Base-by-base conservation (phyloP, 2,113 vertebrate species). In the Sander vitreus region DNA sequence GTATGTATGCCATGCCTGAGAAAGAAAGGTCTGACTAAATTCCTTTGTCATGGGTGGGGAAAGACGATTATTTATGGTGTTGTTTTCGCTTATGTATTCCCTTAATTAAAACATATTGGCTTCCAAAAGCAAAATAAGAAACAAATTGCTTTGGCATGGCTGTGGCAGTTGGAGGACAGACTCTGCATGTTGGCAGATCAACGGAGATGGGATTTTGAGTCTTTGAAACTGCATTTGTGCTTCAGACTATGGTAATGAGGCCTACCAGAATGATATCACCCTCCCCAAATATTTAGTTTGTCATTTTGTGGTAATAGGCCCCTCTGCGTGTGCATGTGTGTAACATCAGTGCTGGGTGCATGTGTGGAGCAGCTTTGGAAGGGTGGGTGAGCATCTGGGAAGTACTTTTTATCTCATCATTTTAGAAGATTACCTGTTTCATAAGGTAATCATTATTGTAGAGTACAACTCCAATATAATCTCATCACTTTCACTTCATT, bases 31-130 rank as follows among this genome's bases (percentile, higher is more conserved):
- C 91, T 90, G 77, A 93, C 55, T 45, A 87, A 83, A 93, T 94
- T 87, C 84, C 86, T 89, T 92, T 94, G 89, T 95, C 91, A 90
- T 92, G 92, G 91, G 81, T 89, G 89, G 88, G 74, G 89, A 88
- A 74, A 81, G 76, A 74, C 62, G 84, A 90, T 95, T 95, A 94
- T 93, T 92, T 91, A 94, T 93, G 92, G 86, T 91, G 91, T 94
- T 93, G 91, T 95, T 94, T 92, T 92, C 91, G 84, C 86, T 89
- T 92, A 90, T 87, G 92, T 91, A 93, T 92, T 93, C 76, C 80
- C 85, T 93, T 93, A 93, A 95, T 95, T 95, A 94, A 93, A 95
- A 92, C 90, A 90, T 86, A 92, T 93, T 84, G 88, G 88, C 87
- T 89, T 93, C 91, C 92, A 93, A 93, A 92, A 90, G 91, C 90